These are phyloP conservation scores for Montipora cactus DNA, from an alignment of 64 coral and sea anemone genomes.

Conservation along the genomic window DNA sequence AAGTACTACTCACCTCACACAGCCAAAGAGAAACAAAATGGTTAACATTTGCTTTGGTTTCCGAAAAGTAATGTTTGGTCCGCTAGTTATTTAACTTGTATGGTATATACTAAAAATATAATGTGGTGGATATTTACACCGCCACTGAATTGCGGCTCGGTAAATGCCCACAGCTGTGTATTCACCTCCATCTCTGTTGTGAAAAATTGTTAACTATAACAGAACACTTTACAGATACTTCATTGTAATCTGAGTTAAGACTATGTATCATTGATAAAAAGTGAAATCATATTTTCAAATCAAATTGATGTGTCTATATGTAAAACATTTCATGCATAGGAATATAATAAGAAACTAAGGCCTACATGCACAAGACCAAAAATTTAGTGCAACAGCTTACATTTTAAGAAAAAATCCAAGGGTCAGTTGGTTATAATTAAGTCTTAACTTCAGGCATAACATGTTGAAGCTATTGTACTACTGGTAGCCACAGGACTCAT, in stretches of 20 bases:
- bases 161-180: not conserved
- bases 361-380: conserved; percentile 1
- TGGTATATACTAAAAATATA: not conserved
- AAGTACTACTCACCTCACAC: not conserved
- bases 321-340: not conserved
- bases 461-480: conserved; percentile 2
- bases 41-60: conserved; percentile 7
- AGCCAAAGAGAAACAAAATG: not conserved
- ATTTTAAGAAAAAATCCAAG: conserved; percentile 7
- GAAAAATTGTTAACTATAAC: not conserved
- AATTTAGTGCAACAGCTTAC: not conserved
- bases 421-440: not conserved
- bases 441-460: not conserved
- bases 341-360: not conserved
- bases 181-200: not conserved
- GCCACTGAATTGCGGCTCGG: not conserved
- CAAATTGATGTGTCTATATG: not conserved
- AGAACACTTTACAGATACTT: conserved; percentile 5
- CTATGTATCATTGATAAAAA: not conserved
- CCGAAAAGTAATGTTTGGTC: not conserved
- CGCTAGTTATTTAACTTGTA: not conserved
- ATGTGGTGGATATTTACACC: not conserved
- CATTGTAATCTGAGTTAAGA: conserved; percentile 11
- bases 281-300: conserved; percentile 3
- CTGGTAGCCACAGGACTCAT: not conserved